phyloP scores from a whole-genome alignment of 2,888 invertebrate species.

The Papilio protenor region DNA sequence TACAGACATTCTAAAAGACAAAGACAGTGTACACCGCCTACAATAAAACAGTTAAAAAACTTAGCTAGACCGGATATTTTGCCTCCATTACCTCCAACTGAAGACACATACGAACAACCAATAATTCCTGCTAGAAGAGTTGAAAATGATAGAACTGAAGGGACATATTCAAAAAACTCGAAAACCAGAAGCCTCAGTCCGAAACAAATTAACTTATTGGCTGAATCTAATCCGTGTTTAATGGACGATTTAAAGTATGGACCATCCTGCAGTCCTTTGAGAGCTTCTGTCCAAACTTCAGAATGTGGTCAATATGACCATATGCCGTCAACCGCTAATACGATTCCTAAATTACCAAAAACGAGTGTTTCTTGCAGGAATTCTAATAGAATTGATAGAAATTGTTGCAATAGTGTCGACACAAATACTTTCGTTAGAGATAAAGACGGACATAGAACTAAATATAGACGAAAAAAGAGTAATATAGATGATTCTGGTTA shows the following conservation, averaged over 20 bases:
- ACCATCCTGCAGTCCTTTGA: conserved; percentile 71
- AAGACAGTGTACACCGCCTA: conserved; percentile 84
- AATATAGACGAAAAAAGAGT: conserved; percentile 68
- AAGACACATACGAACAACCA: conserved; percentile 84
- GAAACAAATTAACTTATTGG: conserved; percentile 66
- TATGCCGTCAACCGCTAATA: conserved; percentile 49
- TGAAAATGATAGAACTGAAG: conserved; percentile 63
- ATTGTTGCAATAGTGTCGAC: conserved; percentile 58
- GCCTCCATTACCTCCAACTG: conserved; percentile 85
- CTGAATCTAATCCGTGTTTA: conserved; percentile 56
- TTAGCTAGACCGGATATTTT: conserved; percentile 87
- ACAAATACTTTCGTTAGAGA: conserved; percentile 74
- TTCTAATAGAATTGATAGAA: conserved; percentile 57
- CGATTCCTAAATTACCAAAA: conserved; percentile 47
- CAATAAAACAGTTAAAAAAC: conserved; percentile 74
- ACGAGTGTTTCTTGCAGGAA: conserved; percentile 58
- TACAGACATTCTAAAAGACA: conserved; percentile 90
- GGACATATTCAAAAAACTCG: conserved; percentile 86
- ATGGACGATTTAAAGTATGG: conserved; percentile 63
- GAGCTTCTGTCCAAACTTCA: conserved; percentile 83
- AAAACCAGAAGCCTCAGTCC: conserved; percentile 86
- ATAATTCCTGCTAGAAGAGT: conserved; percentile 82
- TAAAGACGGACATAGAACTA: conserved; percentile 60
- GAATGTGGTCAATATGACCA: conserved; percentile 71
- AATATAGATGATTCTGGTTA: conserved; percentile 91